Evolutionary conservation across 2,888 invertebrate genomes (phyloP).

Genomic region (Galerucella pusilla): DNA sequence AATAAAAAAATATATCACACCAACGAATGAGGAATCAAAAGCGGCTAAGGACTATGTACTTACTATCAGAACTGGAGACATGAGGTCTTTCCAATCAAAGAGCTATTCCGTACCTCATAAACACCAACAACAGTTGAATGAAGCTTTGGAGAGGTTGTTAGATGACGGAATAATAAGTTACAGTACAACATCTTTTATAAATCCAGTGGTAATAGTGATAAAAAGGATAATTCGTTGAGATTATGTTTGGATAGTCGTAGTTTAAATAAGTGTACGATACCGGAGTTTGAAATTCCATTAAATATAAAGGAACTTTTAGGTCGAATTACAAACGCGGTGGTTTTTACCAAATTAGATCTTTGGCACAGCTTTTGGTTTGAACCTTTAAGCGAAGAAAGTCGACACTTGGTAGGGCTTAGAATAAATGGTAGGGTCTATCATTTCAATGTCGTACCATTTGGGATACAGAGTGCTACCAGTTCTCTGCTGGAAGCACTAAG

Average conservation of each 20-base stretch:
- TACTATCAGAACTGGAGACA: no score
- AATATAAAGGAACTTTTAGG: slow-evolving; percentile 14
- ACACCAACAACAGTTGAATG: slow-evolving; percentile 10
- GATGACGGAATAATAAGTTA: no score
- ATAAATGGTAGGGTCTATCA: slow-evolving; percentile 14
- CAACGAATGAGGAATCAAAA: no score
- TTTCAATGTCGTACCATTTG: slow-evolving; percentile 21
- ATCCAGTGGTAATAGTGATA: slow-evolving; percentile 20
- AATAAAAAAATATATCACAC: no score
- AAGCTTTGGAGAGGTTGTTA: slow-evolving; percentile 10
- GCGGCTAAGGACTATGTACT: no score
- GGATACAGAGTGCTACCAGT: slow-evolving; percentile 13
- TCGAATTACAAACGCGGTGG: not conserved
- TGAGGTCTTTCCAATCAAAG: not conserved
- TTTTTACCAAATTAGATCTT: slow-evolving; percentile 17
- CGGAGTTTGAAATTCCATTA: slow-evolving; percentile 20
- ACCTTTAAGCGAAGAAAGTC: not conserved
- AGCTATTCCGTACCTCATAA: slow-evolving; percentile 21
- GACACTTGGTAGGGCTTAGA: slow-evolving; percentile 9
- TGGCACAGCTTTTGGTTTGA: slow-evolving; percentile 2
- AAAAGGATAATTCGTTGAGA: slow-evolving; percentile 16
- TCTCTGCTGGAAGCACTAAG: slow-evolving; percentile 6
- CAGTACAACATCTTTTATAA: no score
- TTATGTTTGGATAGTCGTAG: slow-evolving; percentile 7
- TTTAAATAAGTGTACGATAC: slow-evolving; percentile 4